These are phyloP conservation scores for Linyphia triangularis DNA, from an alignment of 2,888 invertebrate genomes.

Conservation along the genomic window DNA sequence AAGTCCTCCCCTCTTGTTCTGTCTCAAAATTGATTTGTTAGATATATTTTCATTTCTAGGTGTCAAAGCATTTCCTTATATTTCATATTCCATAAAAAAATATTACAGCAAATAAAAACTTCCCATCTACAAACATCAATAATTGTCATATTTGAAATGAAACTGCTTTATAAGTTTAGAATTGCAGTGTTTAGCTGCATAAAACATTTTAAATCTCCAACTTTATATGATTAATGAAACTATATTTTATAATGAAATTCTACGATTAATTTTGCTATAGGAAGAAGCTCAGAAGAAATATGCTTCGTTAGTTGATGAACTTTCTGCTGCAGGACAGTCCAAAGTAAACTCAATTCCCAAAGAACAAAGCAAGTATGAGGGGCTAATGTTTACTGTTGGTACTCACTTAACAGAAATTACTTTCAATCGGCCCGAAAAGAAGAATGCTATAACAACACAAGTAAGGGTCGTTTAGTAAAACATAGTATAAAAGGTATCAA, in stretches of 20 bases:
- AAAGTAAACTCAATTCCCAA: slow-evolving; percentile 43
- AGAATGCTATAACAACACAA: slow-evolving; percentile 86
- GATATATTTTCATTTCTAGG: too few relatives aligned
- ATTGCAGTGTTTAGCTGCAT: too few relatives aligned
- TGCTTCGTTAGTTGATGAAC: slow-evolving; percentile 80
- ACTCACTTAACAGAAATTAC: slow-evolving; percentile 83
- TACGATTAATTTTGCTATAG: slow-evolving; percentile 77
- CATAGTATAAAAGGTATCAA: not conserved
- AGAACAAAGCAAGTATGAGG: slow-evolving; percentile 59
- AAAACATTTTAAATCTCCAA: too few relatives aligned
- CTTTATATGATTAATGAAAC: too few relatives aligned
- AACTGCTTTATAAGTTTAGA: too few relatives aligned
- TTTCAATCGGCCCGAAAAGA: slow-evolving; percentile 88
- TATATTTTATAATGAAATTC: not conserved
- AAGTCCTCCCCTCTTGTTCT: too few relatives aligned
- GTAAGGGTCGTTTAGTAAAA: slow-evolving; percentile 78
- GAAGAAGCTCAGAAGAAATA: slow-evolving; percentile 82
- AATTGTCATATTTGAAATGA: too few relatives aligned
- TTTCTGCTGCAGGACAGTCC: slow-evolving; percentile 76
- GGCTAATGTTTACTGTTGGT: slow-evolving; percentile 79
- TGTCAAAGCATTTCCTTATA: too few relatives aligned
- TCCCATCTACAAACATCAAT: too few relatives aligned
- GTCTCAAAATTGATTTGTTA: too few relatives aligned
- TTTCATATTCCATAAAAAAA: too few relatives aligned
- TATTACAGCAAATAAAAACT: too few relatives aligned